phyloP scores from a whole-genome alignment of 2,113 vertebrate species.

The Platycercus adscitus region DNA sequence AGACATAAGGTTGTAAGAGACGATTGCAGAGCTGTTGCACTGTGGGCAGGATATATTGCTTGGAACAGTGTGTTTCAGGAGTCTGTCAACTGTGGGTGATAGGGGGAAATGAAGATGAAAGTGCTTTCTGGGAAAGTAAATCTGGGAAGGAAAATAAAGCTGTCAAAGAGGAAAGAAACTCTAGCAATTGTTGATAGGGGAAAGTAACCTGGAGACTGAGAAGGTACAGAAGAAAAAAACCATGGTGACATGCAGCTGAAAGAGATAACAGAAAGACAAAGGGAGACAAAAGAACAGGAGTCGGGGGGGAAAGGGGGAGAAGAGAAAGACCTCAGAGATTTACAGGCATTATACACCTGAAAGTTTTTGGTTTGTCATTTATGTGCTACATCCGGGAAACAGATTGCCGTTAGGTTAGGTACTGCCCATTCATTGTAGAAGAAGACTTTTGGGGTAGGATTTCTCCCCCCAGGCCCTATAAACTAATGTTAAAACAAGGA shows the following conservation, averaged over 20 bases:
- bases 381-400: background rate
- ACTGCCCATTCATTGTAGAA: background rate
- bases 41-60: background rate
- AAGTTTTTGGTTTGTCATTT: background rate
- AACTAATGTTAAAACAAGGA: background rate
- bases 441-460: background rate
- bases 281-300: background rate
- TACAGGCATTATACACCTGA: background rate
- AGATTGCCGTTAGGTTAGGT: background rate
- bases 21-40: background rate
- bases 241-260: background rate
- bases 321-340: background rate
- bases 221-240: background rate
- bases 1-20: accelerated
- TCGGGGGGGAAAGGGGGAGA: background rate
- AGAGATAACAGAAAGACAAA: background rate
- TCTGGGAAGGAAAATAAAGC: background rate
- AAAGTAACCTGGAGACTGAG: background rate
- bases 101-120: background rate
- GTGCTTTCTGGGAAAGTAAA: background rate
- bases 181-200: background rate
- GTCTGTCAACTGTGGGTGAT: background rate
- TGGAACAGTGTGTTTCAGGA: background rate
- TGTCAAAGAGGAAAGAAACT: background rate
- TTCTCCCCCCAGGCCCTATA: background rate